Conservation (phyloP, 64 coral and sea anemone species). For the Montipora foliosa region DNA sequence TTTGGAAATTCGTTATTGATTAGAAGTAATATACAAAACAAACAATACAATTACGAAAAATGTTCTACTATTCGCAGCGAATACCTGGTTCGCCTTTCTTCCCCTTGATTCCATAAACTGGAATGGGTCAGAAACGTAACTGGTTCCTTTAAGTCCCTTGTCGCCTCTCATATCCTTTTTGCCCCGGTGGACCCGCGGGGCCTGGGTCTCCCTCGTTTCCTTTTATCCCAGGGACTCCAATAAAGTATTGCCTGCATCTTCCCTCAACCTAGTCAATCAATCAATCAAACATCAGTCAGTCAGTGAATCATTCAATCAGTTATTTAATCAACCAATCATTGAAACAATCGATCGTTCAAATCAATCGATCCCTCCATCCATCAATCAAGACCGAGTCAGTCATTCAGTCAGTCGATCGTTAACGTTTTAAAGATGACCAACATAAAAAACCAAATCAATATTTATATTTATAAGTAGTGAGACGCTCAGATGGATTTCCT, state of each 20-base stretch:
- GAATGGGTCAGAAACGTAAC: not conserved
- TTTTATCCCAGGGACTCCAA: constrained; percentile 50
- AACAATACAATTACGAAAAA: not conserved
- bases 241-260: constrained; percentile 66
- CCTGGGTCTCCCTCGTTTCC: constrained; percentile 62
- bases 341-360: not conserved
- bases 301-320: not conserved
- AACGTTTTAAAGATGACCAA: no score
- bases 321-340: not conserved
- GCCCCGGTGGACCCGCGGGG: constrained; percentile 35
- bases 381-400: no score
- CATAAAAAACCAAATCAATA: no score
- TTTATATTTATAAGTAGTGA: no score
- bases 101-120: constrained; percentile 70
- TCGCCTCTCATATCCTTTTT: constrained; percentile 72
- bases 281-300: not conserved
- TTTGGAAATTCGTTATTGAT: not conserved
- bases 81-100: constrained; percentile 40
- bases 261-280: constrained; percentile 59
- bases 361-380: not conserved
- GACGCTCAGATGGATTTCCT: no score
- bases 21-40: not conserved
- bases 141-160: constrained; percentile 13
- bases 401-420: no score
- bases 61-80: no score